Conservation (phyloP, 2,113 vertebrate genomes). For the Forbesichthys papilliferus region DNA sequence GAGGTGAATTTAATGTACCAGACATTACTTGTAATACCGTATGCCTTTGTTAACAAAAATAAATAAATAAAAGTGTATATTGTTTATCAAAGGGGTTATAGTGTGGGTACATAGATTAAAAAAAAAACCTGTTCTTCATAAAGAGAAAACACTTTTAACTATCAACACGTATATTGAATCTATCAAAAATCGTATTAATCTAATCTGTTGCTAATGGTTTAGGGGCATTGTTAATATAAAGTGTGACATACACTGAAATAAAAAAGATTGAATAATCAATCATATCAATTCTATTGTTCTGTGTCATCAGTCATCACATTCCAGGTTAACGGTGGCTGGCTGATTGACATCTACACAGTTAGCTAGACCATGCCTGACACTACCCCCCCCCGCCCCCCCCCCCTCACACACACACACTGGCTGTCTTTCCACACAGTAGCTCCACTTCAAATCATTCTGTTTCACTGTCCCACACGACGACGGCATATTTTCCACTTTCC, state of each 20-base stretch:
- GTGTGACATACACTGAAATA: too few relatives aligned
- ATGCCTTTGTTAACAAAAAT: slow-evolving; percentile 8
- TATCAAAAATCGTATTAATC: too few relatives aligned
- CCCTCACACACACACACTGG: slow-evolving; percentile 2
- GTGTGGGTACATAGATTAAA: slow-evolving; percentile 26
- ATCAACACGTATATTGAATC: too few relatives aligned
- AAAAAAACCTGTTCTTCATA: slow-evolving; percentile 4
- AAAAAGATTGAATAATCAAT: too few relatives aligned
- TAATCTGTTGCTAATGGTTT: too few relatives aligned
- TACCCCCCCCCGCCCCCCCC: slow-evolving; percentile 5
- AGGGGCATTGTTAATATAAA: too few relatives aligned
- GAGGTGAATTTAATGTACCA: slow-evolving; percentile 20
- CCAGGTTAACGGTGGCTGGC: too few relatives aligned
- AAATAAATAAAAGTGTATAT: slow-evolving; percentile 17
- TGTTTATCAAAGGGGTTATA: slow-evolving; percentile 32
- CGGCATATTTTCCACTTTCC: slow-evolving; percentile 70
- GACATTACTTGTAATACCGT: slow-evolving; percentile 2
- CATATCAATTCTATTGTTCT: too few relatives aligned
- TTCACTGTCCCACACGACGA: slow-evolving; percentile 54
- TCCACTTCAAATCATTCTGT: slow-evolving; percentile 31
- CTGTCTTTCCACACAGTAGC: slow-evolving; percentile 32
- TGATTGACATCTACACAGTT: too few relatives aligned
- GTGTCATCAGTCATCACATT: too few relatives aligned
- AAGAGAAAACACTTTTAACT: too few relatives aligned
- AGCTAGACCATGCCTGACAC: background rate